These are phyloP conservation scores for Macrosteles quadrilineatus DNA, from an alignment of 1,140 invertebrate species.

Conservation along the genomic window DNA sequence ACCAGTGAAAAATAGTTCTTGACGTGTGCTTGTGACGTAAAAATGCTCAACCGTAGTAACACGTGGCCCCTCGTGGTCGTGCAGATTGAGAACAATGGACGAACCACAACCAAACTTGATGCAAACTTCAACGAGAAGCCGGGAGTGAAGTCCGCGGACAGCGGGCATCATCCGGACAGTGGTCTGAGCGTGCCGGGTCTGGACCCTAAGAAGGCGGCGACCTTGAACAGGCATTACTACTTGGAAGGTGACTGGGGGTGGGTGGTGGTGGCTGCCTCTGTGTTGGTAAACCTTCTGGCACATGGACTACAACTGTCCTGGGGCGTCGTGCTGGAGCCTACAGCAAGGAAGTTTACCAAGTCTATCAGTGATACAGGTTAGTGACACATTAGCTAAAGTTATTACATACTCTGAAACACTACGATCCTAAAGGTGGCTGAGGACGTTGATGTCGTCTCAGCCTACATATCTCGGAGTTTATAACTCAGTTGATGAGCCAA, in stretches of 20 bases:
- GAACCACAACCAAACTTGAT: conserved; percentile 6
- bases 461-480: too few species aligned
- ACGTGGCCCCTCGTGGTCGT: conserved; percentile 41
- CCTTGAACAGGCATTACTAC: conserved; percentile 58
- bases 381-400: too few species aligned
- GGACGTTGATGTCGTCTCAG: too few species aligned
- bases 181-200: conserved; percentile 22
- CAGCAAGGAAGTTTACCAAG: conserved; percentile 26
- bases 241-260: conserved; percentile 67
- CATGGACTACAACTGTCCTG: conserved; percentile 53
- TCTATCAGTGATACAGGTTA: conserved; percentile 36
- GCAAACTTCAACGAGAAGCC: conserved; percentile 20
- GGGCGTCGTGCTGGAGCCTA: conserved; percentile 32
- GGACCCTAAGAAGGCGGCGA: conserved; percentile 49
- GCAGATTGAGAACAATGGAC: conserved; percentile 24
- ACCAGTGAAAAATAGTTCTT: too few species aligned
- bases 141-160: not conserved
- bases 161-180: conserved; percentile 10
- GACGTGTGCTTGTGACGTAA: too few species aligned
- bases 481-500: too few species aligned
- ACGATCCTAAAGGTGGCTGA: too few species aligned
- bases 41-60: conserved; percentile 37
- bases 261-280: conserved; percentile 57
- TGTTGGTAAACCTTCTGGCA: conserved; percentile 54
- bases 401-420: too few species aligned